Evolutionary conservation across 2,113 vertebrate genomes (phyloP), one percentile per base, ranked within the genome.

Genomic region (Albula goreensis): DNA sequence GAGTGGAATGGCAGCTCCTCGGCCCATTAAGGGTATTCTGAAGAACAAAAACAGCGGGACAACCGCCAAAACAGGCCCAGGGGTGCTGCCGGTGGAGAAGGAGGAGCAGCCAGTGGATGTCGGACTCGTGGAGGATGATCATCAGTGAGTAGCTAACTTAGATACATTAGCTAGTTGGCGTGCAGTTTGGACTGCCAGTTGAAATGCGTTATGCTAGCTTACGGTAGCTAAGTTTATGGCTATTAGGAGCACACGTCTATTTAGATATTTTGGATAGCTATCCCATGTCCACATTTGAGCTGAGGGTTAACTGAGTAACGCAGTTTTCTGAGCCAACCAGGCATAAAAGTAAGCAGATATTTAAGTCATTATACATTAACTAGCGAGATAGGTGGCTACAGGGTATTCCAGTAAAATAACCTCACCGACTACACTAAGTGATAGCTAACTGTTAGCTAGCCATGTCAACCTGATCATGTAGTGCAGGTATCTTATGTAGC

Each of bases 11-110:
- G 96, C 95, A 93, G 92, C 96, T 91, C 93, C 92, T 81, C 93
- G 94, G 85, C 96, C 94, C 88, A 95, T 96, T 80, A 96, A 96
- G 94, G 95, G 96, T 81, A 96, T 96, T 85, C 86, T 96, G 81
- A 96, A 96, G 89, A 96, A 96, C 92, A 96, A 95, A 90, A 92
- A 86, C 91, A 90, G 89, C 88, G 91, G 86, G 57, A 66, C 89
- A 19, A 88, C 85, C 78, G 88, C 92, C 57, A 91, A 92, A 87
- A 86, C 90, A 4, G 82, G 88, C 80, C 78, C 90, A 5, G 93
- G 93, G 0, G 94, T 94, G 9, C 85, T 88, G 25, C 88, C 85
- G 0, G 66, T 25, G 41, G 95, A 95, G 56, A 90, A 83, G 6
- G 87, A 91, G 0, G 95, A 96, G 82, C 89, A 96, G 81, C 89